phyloP scores from a whole-genome alignment of 92 coral and sea anemone species.

The Umimayanthus chanpuru region DNA sequence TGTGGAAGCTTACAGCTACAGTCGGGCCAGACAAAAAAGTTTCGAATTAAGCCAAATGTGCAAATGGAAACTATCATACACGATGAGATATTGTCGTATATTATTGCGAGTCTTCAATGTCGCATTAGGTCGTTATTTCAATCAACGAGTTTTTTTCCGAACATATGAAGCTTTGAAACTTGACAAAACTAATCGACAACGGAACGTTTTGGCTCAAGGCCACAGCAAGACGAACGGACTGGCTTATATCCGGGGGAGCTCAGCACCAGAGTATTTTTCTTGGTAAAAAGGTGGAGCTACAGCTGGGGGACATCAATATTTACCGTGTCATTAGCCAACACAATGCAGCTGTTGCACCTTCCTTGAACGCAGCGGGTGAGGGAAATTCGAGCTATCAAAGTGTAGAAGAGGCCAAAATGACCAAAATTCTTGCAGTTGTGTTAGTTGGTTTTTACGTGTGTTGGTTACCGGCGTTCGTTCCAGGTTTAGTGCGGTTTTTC shows the following conservation, averaged over 20 bases:
- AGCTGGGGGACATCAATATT: neutral
- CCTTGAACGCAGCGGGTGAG: neutral
- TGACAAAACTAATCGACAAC: neutral
- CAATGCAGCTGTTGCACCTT: neutral
- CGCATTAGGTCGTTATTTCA: no score
- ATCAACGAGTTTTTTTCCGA: neutral
- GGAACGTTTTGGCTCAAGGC: neutral
- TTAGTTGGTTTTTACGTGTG: neutral
- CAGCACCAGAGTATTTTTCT: neutral
- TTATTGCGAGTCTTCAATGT: no score
- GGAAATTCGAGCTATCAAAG: neutral
- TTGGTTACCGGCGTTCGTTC: slow-evolving; percentile 2
- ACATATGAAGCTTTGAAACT: neutral
- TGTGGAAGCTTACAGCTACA: neutral
- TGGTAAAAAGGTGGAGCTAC: neutral
- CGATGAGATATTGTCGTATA: no score
- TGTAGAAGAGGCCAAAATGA: neutral
- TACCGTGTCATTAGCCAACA: slow-evolving; percentile 7
- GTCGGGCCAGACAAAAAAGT: no score
- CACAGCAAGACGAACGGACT: neutral
- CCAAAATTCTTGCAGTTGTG: slow-evolving; percentile 11
- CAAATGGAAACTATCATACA: no score
- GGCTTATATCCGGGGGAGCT: neutral
- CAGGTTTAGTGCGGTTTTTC: neutral
- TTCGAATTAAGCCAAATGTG: no score